Base-by-base conservation (phyloP, 2,888 invertebrate species). In the Apoderus coryli region DNA sequence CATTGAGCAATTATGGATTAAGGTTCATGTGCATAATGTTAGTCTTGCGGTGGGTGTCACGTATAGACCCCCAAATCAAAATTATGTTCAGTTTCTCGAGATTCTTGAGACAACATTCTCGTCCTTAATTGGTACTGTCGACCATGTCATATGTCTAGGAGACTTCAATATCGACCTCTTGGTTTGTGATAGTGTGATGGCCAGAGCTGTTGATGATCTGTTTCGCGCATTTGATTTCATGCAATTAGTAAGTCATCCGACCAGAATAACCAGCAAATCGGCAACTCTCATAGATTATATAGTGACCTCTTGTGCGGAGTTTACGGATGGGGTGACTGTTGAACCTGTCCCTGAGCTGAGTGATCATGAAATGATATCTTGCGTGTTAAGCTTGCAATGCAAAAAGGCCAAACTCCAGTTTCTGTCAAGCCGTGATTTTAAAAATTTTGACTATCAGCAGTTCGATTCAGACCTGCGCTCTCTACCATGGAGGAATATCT, bases 131-230 rank as follows among this genome's bases (percentile, higher is more conserved):
- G n/a, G n/a, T n/a, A n/a, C n/a, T n/a, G n/a, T n/a, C n/a, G n/a
- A n/a, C n/a, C n/a, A n/a, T n/a, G n/a, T n/a, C n/a, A n/a, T n/a
- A n/a, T 19, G 19, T n/a, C n/a, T 19, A n/a, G 19, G 19, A 6
- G 19, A 19, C 19, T 19, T 19, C n/a, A 19, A 19, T 19, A n/a
- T 19, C 7, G 19, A 19, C 19, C 19, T 19, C 19, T n/a, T 19
- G 7, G 19, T 7, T n/a, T 7, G 6, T n/a, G 19, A n/a, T 19
- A 19, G 19, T n/a, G 19, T 19, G 19, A n/a, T 7, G 19, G 6
- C 7, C n/a, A 6, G 19, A n/a, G 6, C n/a, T 19, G 19, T 19
- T 19, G 19, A n/a, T 7, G 19, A 19, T n/a, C 6, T n/a, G n/a
- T n/a, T 19, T 19, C 7, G n/a, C 7, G 19, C 7, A 6, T 19